Evolutionary conservation across 2,113 vertebrate species (phyloP).

Genomic region (Cynoglossus semilaevis): DNA sequence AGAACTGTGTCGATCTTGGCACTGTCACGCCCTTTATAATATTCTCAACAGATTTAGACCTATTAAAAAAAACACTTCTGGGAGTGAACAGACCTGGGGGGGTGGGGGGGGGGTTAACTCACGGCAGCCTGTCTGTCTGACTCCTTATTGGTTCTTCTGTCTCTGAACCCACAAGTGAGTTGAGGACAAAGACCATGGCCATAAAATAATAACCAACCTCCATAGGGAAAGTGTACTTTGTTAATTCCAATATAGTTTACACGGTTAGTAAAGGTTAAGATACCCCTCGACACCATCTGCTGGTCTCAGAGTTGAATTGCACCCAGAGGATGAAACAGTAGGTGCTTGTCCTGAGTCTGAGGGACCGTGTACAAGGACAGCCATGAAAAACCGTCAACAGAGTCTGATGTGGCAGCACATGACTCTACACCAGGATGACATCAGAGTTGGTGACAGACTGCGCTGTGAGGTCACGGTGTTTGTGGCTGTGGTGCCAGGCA

Average conservation of each 20-base stretch:
- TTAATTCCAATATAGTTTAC: too few species aligned
- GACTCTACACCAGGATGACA: slow-evolving; percentile 53
- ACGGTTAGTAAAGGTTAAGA: not conserved
- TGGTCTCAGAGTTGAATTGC: slow-evolving; percentile 34
- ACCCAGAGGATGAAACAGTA: slow-evolving; percentile 8
- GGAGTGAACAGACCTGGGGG: slow-evolving; percentile 35
- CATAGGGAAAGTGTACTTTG: not conserved
- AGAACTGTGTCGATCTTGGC: slow-evolving; percentile 47
- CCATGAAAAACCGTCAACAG: slow-evolving; percentile 43
- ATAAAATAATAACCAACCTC: slow-evolving; percentile 26
- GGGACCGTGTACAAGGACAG: slow-evolving; percentile 22
- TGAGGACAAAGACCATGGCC: slow-evolving; percentile 16
- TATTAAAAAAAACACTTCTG: slow-evolving; percentile 51
- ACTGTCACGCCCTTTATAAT: slow-evolving; percentile 40
- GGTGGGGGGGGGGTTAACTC: slow-evolving; percentile 10
- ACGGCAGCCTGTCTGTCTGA: slow-evolving; percentile 17
- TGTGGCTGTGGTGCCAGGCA: slow-evolving; percentile 38
- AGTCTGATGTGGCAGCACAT: slow-evolving; percentile 49
- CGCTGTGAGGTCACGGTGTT: slow-evolving; percentile 63
- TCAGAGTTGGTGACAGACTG: slow-evolving; percentile 32
- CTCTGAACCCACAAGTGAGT: slow-evolving; percentile 7
- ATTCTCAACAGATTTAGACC: slow-evolving; percentile 58
- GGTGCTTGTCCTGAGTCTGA: slow-evolving; percentile 18
- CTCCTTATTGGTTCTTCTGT: slow-evolving; percentile 36
- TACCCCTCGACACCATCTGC: slow-evolving; percentile 51